phyloP scores from a whole-genome alignment of 2,113 vertebrate genomes.

The Agelaius phoeniceus region DNA sequence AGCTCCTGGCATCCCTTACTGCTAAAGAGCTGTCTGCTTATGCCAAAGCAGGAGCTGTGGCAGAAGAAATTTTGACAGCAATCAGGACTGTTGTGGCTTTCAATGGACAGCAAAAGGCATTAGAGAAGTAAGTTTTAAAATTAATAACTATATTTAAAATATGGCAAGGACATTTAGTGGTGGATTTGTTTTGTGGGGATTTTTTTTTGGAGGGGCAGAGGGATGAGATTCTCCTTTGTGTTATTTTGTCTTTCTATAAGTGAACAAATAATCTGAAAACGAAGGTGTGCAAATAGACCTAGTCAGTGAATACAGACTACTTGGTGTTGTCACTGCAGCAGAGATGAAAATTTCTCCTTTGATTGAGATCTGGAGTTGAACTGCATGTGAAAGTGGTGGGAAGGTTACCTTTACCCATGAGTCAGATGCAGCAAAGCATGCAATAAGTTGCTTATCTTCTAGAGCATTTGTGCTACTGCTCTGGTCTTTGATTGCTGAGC shows the following conservation, averaged over 20 bases:
- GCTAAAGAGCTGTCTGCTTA: conserved; percentile 67
- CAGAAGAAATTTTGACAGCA: conserved; percentile 67
- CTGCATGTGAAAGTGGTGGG: neutral
- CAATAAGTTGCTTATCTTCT: neutral
- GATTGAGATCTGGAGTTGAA: neutral
- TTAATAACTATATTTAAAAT: neutral
- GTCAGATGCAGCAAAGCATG: neutral
- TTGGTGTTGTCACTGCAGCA: neutral
- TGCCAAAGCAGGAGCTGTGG: conserved; percentile 70
- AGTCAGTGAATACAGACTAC: neutral
- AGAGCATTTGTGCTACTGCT: neutral
- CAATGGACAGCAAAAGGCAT: conserved; percentile 70
- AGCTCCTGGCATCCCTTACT: conserved; percentile 64
- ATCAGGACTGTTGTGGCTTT: conserved; percentile 74
- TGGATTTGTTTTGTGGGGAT: neutral
- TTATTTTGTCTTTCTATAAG: neutral
- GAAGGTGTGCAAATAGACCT: neutral
- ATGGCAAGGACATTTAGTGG: neutral
- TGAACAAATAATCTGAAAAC: neutral
- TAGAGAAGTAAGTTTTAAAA: conserved; percentile 42
- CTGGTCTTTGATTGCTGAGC: neutral
- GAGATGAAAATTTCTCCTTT: neutral
- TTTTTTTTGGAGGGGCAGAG: neutral
- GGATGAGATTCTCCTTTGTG: neutral
- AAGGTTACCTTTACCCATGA: neutral